These are phyloP conservation scores for Eilema sororculum DNA, from an alignment of 2,888 invertebrate genomes.

Conservation along the genomic window DNA sequence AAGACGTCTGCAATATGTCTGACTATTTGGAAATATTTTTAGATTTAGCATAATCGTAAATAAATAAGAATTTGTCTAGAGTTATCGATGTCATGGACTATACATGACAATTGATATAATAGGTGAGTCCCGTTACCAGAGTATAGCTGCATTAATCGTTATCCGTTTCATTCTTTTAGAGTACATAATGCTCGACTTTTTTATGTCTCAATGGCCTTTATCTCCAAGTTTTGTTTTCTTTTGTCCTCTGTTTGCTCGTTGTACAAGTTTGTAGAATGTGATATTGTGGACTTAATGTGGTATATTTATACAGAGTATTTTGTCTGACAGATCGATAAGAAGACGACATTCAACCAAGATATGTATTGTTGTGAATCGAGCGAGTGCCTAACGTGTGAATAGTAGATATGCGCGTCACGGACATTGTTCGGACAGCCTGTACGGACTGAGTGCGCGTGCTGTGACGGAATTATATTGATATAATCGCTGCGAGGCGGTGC, in stretches of 20 bases:
- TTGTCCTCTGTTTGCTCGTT: constrained; percentile 80
- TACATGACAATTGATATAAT: constrained; percentile 72
- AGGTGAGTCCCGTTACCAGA: constrained; percentile 67
- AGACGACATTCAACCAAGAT: constrained; percentile 75
- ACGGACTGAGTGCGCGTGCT: constrained; percentile 68
- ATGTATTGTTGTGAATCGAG: constrained; percentile 77
- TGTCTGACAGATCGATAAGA: constrained; percentile 84
- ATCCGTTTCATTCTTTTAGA: constrained; percentile 67
- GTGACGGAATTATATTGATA: constrained; percentile 61
- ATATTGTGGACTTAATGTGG: constrained; percentile 64
- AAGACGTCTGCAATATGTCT: constrained; percentile 87
- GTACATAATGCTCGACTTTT: constrained; percentile 78
- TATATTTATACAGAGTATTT: constrained; percentile 77
- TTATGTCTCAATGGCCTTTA: constrained; percentile 86
- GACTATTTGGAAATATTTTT: constrained; percentile 87
- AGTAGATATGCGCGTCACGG: constrained; percentile 80
- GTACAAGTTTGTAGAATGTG: constrained; percentile 75
- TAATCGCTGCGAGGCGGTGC: constrained; percentile 45
- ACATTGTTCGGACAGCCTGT: constrained; percentile 70
- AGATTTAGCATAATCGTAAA: constrained; percentile 78
- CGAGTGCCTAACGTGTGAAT: constrained; percentile 73
- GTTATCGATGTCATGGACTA: constrained; percentile 76
- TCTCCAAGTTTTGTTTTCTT: constrained; percentile 85
- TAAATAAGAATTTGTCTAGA: constrained; percentile 66
- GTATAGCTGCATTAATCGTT: constrained; percentile 54